phyloP scores from a whole-genome alignment of 2,113 vertebrate genomes.

The Mormyrus iriodes region DNA sequence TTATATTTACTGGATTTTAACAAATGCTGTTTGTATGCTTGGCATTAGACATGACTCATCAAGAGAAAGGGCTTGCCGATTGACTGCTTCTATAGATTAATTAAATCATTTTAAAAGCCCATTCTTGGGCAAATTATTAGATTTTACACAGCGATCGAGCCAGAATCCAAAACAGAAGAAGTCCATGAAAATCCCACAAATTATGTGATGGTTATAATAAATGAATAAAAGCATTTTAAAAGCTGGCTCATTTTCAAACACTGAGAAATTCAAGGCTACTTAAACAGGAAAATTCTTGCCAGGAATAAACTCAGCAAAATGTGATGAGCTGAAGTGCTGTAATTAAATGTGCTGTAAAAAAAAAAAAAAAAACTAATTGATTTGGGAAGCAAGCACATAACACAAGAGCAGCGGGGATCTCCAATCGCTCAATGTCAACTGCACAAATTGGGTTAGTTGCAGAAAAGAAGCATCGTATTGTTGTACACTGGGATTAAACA shows the following conservation, averaged over 20 bases:
- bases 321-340: not conserved
- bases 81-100: not conserved
- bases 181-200: not conserved
- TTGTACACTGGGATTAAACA: not conserved
- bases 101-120: not conserved
- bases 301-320: not conserved
- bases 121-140: not conserved
- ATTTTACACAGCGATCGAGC: not conserved
- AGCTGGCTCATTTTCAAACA: not conserved
- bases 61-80: not conserved
- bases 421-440: not conserved
- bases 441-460: not conserved
- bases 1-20: not conserved
- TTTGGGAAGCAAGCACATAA: not conserved
- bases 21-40: not conserved
- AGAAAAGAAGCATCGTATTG: not conserved
- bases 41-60: not conserved
- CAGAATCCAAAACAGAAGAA: not conserved
- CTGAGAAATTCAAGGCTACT: not conserved
- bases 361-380: not conserved
- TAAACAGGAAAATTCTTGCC: not conserved
- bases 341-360: not conserved
- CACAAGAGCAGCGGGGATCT: not conserved
- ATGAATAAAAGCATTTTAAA: not conserved
- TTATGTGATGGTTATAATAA: not conserved